phyloP scores from a whole-genome alignment of 2,888 invertebrate genomes.

The Aquatica leii region DNA sequence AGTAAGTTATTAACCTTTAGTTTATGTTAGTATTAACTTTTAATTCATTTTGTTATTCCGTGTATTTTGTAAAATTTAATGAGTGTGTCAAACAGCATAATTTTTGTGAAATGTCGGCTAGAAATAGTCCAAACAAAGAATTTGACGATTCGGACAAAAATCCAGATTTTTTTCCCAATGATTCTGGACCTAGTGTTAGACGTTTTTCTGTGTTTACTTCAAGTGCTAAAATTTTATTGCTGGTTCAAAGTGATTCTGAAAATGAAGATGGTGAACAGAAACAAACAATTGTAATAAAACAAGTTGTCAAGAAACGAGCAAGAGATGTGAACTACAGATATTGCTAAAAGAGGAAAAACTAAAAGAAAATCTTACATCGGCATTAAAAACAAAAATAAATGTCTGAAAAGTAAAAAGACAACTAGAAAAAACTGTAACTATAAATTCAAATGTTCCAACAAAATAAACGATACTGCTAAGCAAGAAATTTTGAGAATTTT shows the following conservation, averaged over 20 bases:
- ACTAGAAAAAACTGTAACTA: slow-evolving; percentile 8
- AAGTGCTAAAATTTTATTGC: slow-evolving; percentile 32
- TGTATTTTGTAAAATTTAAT: slow-evolving; percentile 9
- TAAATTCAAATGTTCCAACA: slow-evolving; percentile 15
- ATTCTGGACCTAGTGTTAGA: slow-evolving; percentile 30
- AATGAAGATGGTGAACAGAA: no score
- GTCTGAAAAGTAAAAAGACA: slow-evolving; percentile 1
- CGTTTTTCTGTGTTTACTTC: slow-evolving; percentile 29
- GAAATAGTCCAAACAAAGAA: slow-evolving; percentile 19
- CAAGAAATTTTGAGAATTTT: slow-evolving; percentile 27
- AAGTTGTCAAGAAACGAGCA: no score
- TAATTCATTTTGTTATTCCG: slow-evolving; percentile 16
- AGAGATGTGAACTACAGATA: slow-evolving; percentile 5
- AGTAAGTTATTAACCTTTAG: slow-evolving; percentile 14
- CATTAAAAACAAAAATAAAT: slow-evolving; percentile 15
- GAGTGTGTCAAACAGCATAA: slow-evolving; percentile 10
- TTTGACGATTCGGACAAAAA: slow-evolving; percentile 29
- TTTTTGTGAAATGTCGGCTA: slow-evolving; percentile 18
- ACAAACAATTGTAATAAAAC: no score
- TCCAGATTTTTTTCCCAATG: slow-evolving; percentile 31
- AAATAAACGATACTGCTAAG: slow-evolving; percentile 23
- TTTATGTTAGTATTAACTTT: no score
- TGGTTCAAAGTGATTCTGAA: slow-evolving; percentile 31
- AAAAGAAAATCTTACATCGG: no score
- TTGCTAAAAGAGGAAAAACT: slow-evolving; percentile 12